A percentile compares a stretch with the other conserved stretches of the same genome.
phyloP scores from a whole-genome alignment of 1,140 invertebrate genomes.

The Bathynomus jamesi region DNA sequence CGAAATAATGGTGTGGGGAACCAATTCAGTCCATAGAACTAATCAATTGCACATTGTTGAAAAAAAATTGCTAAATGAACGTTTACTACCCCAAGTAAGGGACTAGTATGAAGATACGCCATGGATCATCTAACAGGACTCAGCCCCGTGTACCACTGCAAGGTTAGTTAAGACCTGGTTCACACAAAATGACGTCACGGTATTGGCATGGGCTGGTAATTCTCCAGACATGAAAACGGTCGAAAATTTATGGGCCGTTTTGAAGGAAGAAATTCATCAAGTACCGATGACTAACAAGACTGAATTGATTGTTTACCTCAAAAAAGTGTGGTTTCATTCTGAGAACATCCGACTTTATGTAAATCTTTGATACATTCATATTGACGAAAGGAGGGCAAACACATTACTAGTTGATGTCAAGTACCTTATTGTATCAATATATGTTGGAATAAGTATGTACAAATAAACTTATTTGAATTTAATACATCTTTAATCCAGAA shows the following conservation, averaged over 20 bases:
- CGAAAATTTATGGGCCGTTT: neutral
- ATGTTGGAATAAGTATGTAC: too few species aligned
- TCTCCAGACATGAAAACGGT: neutral
- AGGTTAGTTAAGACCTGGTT: slow-evolving; percentile 17
- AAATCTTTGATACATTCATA: too few species aligned
- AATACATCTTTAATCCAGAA: too few species aligned
- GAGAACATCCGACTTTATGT: too few species aligned
- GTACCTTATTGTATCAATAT: too few species aligned
- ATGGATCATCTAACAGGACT: slow-evolving; percentile 2
- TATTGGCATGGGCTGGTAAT: neutral
- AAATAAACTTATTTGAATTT: too few species aligned
- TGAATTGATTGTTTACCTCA: neutral
- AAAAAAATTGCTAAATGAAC: slow-evolving; percentile 28
- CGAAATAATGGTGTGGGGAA: slow-evolving; percentile 34
- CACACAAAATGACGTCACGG: neutral
- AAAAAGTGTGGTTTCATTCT: neutral
- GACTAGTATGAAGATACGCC: slow-evolving; percentile 11
- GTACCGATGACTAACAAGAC: neutral
- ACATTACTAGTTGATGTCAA: too few species aligned
- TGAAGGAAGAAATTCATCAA: neutral
- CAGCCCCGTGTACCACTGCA: slow-evolving; percentile 33
- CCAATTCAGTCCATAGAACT: slow-evolving; percentile 21
- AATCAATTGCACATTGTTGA: slow-evolving; percentile 32
- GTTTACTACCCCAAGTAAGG: slow-evolving; percentile 21
- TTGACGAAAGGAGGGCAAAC: too few species aligned